Base-by-base conservation (phyloP, 2,113 vertebrate species). In the Alexandromys fortis region DNA sequence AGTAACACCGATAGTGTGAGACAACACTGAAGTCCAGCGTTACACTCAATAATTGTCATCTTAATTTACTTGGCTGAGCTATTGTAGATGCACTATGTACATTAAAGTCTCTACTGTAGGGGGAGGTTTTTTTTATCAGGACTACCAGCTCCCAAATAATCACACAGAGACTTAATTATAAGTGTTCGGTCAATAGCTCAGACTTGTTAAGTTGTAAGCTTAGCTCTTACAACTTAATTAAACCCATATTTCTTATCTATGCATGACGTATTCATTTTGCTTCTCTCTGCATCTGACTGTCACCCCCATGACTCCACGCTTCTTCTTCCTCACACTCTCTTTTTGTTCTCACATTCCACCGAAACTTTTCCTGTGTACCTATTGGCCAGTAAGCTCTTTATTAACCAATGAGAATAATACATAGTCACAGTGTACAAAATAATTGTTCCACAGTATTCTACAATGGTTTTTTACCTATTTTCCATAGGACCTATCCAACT, bases 181-280 rank as follows among this genome's bases (percentile, higher is more conserved):
- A n/a, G 8, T 72, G 68, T 0, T 35, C 7, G 21, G 7, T 8
- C 1, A 1, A n/a, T 72, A 19, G 35, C 17, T n/a, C n/a, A n/a
- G 16, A 35, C 68, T 72, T 72, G 1, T 72, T n/a, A 72, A 42
- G 42, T 42, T 42, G 42, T 42, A 42, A 42, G 42, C 42, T 16
- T 38, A 72, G 70, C 70, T 21, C 35, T 72, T 21, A 72, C 35
- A 38, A 21, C 70, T 72, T n/a, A 70, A 70, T n/a, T 70, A 19
- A 38, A 72, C 19, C 35, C 17, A n/a, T 72, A 72, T 72, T 72
- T 72, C 35, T 72, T 9, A 38, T 72, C 70, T 72, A 38, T 7
- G 17, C 3, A 10, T 38, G 35, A n/a, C 1, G 21, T 38, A 10
- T 38, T 70, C 19, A 72, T 72, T 7, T n/a, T 72, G 70, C 70